Evolutionary conservation across 2,888 invertebrate genomes (phyloP), one percentile per base, ranked within the genome.

Genomic region (Allacma fusca): DNA sequence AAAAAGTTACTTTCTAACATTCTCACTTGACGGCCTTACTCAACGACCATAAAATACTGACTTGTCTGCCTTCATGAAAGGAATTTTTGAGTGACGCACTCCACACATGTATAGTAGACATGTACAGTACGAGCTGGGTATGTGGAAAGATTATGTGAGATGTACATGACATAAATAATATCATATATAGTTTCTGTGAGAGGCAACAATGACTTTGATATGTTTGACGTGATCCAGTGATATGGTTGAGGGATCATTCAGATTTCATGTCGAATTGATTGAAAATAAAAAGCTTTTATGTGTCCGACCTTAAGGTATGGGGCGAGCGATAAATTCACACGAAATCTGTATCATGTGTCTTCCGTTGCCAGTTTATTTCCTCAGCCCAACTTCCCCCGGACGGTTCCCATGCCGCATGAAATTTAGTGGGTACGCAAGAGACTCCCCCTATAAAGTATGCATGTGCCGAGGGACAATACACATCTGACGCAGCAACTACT

Each of bases 221-320:
- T 62, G n/a, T 2, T 62, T 21, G 24, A 62, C 21, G 26, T 62
- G 62, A 62, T 62, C 23, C 23, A 62, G 24, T 62, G 62, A 62
- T 62, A 62, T 21, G 62, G 62, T 62, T 24, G 21, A 62, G 62
- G 24, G 62, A 62, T 64, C 65, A 67, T 68, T 68, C 24, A 67
- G 65, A 72, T 72, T 77, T 77, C 43, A 77, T 77, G 72, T 64
- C 44, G 57, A 72, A 72, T 72, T 77, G 71, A 77, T 77, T 77
- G 77, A 77, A 77, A 77, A 65, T 77, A 77, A 77, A 77, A 72
- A 77, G 77, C 77, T 77, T 77, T 77, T 71, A 72, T 77, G 72
- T 77, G 77, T 77, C 71, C 75, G 43, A 29, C 68, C 68, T 68
- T 40, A 59, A 59, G 73, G 73, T 57, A 57, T 28, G 62, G 62